Conservation (phyloP, 2,888 invertebrate genomes). For the Ditylenchus weischeri region DNA sequence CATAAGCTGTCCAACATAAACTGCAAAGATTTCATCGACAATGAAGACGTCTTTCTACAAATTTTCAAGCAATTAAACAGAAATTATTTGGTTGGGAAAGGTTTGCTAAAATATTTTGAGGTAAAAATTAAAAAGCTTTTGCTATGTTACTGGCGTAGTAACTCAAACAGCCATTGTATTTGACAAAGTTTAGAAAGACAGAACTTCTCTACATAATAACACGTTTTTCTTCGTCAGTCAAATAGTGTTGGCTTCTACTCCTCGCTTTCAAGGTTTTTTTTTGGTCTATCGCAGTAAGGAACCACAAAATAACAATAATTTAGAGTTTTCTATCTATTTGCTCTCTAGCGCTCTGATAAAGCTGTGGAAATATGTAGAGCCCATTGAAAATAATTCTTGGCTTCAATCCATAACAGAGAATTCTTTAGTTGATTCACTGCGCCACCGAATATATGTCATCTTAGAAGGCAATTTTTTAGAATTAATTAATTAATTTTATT, state of each 20-base stretch:
- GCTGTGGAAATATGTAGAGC: neutral
- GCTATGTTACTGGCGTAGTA: neutral
- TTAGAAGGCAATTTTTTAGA: neutral
- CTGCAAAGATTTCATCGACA: neutral
- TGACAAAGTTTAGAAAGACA: neutral
- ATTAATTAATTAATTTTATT: no score
- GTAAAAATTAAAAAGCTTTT: neutral
- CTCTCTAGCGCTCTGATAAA: neutral
- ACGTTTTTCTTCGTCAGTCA: neutral
- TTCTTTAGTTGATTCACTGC: neutral
- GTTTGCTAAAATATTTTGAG: conserved; percentile 5
- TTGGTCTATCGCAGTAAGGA: no score
- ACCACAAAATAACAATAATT: no score
- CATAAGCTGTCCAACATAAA: neutral
- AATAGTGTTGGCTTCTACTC: conserved; percentile 1
- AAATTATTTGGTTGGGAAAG: neutral
- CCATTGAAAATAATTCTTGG: neutral
- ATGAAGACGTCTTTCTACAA: neutral
- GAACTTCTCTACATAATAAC: neutral
- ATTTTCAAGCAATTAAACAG: neutral
- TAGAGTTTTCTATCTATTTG: neutral
- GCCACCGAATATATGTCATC: neutral
- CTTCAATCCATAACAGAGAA: neutral
- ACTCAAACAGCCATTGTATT: neutral
- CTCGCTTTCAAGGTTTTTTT: conserved; percentile 4